Evolutionary conservation across 2,113 vertebrate species (phyloP), one percentile per base, ranked within the genome.

Genomic region (Diphyllodes magnificus): DNA sequence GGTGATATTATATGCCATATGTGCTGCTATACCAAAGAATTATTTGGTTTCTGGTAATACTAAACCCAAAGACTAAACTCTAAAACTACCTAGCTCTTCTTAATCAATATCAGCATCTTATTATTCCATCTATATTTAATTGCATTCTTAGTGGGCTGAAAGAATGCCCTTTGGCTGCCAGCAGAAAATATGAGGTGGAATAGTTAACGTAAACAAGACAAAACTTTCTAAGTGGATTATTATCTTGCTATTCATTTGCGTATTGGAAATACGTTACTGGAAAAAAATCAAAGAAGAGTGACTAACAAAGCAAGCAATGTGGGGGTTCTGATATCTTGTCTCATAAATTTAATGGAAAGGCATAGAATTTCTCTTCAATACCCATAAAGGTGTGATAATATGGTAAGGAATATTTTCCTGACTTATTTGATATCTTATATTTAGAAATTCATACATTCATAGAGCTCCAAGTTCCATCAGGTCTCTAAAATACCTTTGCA

Each of bases 1-100:
- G 97, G 96, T 95, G 96, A 97, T 97, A 87, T 97, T 75, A 50
- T 87, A 78, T 94, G 94, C 97, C 97, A 97, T 98, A 98, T 98
- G 98, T 89, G 93, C 95, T 88, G 53, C 49, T 44, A 72, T 96
- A 96, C 92, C 95, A 92, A 87, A 78, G 76, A 96, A 95, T 88
- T 83, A 92, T 83, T 95, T 37, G 79, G 85, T 95, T 96, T 97
- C 96, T 94, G 92, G 66, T 97, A 93, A 95, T 87, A 92, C 68
- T 70, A 66, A 95, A 94, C 56, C 66, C 89, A 97, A 91, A 89
- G 47, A 83, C 88, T 92, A 97, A 97, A 95, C 66, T 96, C 96
- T 64, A 90, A 92, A 91, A 73, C 93, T 94, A 96, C 42, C 80
- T 96, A 86, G 49, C 49, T 97, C 86, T 93, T 96, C 70, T 92